A percentile compares a stretch with the other conserved stretches of the same genome.
These are phyloP conservation scores for Drosophila tsacasi DNA, from an alignment of 1,140 invertebrate species.

Conservation along the genomic window DNA sequence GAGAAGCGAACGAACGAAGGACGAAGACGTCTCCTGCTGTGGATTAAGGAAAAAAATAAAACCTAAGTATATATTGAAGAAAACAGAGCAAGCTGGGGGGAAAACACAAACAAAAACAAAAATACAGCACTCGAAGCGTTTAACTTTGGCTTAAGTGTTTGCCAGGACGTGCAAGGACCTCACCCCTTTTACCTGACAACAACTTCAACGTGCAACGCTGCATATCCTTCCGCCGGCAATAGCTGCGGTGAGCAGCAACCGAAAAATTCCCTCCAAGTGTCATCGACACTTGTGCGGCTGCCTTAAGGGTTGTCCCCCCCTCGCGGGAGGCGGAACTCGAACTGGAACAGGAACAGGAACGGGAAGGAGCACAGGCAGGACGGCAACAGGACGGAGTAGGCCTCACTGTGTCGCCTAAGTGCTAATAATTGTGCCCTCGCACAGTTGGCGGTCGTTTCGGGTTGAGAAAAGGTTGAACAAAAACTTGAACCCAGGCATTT, in stretches of 20 bases:
- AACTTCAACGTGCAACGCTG: slow-evolving; percentile 58
- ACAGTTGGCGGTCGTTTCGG: slow-evolving; percentile 67
- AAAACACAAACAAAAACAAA: slow-evolving; percentile 78
- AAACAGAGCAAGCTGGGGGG: slow-evolving; percentile 54
- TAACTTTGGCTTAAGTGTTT: slow-evolving; percentile 84
- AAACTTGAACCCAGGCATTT: slow-evolving; percentile 18
- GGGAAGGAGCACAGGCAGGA: slow-evolving; percentile 18
- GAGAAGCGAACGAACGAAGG: slow-evolving; percentile 23
- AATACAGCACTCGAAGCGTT: slow-evolving; percentile 81
- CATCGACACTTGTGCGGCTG: slow-evolving; percentile 79
- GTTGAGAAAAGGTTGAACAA: slow-evolving; percentile 6
- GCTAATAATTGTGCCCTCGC: slow-evolving; percentile 80
- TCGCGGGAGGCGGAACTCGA: slow-evolving; percentile 23
- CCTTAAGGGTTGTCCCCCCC: slow-evolving; percentile 74
- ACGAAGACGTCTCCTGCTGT: slow-evolving; percentile 69
- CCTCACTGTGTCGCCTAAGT: slow-evolving; percentile 76
- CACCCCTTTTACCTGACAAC: slow-evolving; percentile 54
- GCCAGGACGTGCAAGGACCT: slow-evolving; percentile 64
- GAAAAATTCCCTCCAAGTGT: slow-evolving; percentile 79
- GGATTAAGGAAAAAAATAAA: slow-evolving; percentile 35
- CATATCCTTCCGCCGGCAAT: slow-evolving; percentile 53
- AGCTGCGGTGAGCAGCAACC: slow-evolving; percentile 54
- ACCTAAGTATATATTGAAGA: slow-evolving; percentile 29
- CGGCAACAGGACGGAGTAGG: slow-evolving; percentile 38
- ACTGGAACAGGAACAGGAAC: slow-evolving; percentile 20